A percentile compares a stretch with the other conserved stretches of the same genome.
Conservation (phyloP, 2,113 vertebrate species). For the Zingel zingel region DNA sequence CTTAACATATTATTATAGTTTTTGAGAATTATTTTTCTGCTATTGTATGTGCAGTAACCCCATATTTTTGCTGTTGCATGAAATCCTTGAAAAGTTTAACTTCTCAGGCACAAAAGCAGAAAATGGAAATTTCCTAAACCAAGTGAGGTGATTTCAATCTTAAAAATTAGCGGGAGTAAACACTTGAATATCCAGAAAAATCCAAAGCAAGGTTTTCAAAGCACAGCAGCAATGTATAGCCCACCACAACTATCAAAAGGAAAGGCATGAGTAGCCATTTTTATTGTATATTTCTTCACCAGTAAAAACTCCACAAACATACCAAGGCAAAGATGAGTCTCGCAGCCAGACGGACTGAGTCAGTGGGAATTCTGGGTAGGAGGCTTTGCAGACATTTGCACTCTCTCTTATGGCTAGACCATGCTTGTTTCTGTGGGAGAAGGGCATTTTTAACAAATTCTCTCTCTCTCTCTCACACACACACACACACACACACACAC, state of each 20-base stretch:
- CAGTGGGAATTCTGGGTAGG: slow-evolving; percentile 89
- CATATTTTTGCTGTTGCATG: neutral
- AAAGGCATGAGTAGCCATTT: neutral
- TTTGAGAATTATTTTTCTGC: neutral
- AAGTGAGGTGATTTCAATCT: neutral
- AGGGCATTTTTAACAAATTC: slow-evolving; percentile 32
- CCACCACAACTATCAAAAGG: neutral
- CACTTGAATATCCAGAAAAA: neutral
- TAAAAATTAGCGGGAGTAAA: neutral
- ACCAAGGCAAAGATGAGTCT: slow-evolving; percentile 92
- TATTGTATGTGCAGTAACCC: neutral
- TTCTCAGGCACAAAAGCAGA: slow-evolving; percentile 2
- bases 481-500: neutral
- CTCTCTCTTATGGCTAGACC: slow-evolving; percentile 92
- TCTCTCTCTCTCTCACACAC: too few relatives aligned
- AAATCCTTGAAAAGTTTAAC: neutral
- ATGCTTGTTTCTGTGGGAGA: slow-evolving; percentile 89
- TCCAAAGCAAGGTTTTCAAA: neutral
- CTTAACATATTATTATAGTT: neutral
- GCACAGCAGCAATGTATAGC: neutral
- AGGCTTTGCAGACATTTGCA: slow-evolving; percentile 89
- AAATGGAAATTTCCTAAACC: neutral
- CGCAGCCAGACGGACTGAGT: slow-evolving; percentile 92
- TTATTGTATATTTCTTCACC: neutral
- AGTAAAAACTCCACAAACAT: slow-evolving; percentile 62